Evolutionary conservation across 2,113 vertebrate genomes (phyloP), one percentile per base, ranked within the genome.

Genomic region (Osmerus eperlanus): DNA sequence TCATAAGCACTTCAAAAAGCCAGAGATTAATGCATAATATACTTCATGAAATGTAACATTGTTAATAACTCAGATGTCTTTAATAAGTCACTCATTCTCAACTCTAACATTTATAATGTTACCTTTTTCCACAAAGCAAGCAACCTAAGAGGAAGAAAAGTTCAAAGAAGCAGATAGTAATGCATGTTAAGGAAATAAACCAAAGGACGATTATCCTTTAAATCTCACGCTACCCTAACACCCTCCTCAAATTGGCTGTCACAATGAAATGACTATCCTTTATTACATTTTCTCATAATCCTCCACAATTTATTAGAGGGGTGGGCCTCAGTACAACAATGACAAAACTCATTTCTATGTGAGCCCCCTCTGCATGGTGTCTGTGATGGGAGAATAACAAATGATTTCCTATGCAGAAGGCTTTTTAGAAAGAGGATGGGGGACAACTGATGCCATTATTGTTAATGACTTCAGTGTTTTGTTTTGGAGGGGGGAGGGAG

Each of bases 401-500:
- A 94, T 94, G 93, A 97, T 95, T 96, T 97, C 93, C 94, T 94
- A 94, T 92, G 93, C 93, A 94, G 94, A 95, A 92, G 93, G 91
- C 74, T 65, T 76, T 86, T 86, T 86, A 80, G 68, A 81, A 54
- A 66, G 19, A 69, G 75, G 36, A 5, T 18, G 29, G 32, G 71
- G 74, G 71, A 75, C 84, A 83, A 86, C 84, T 81, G 84, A 86
- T 87, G 84, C 83, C 82, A 28, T 89, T 89, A 86, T 87, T 90
- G 85, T 81, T 83, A 89, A 89, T 88, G 84, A 87, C 83, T 87
- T 83, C 77, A 80, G 80, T 85, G 81, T 88, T 89, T 87, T 87
- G 82, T 88, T 86, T 84, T 65, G 68, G 55, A 29, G 77, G 76
- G 79, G 67, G 9, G 25, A 53, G 69, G 32, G 78, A 81, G 78